Evolutionary conservation across 2,888 invertebrate species (phyloP).

Genomic region (Rhodophaea formosa): DNA sequence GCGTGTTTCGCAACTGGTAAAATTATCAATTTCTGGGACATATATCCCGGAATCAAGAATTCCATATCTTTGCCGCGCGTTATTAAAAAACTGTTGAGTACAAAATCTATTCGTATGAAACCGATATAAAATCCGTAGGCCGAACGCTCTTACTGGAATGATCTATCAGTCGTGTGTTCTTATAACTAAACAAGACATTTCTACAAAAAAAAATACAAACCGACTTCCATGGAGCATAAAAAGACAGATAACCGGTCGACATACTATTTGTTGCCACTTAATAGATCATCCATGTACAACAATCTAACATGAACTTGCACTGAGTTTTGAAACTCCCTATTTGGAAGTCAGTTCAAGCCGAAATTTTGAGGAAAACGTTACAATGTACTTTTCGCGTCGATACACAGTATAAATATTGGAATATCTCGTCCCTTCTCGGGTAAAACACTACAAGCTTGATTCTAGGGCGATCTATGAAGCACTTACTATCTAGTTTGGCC

Average conservation of each 20-base stretch:
- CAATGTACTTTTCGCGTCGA: conserved; percentile 21
- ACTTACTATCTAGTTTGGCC: conserved; percentile 55
- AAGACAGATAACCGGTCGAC: too few species aligned
- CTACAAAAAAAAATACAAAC: too few species aligned
- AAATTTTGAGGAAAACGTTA: not conserved
- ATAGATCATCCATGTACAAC: too few species aligned
- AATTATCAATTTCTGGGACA: too few species aligned
- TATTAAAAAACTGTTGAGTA: conserved; percentile 21
- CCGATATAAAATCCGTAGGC: conserved; percentile 12
- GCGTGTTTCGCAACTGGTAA: too few species aligned
- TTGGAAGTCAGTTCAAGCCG: not conserved
- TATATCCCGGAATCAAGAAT: too few species aligned
- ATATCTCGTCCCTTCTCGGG: conserved; percentile 35
- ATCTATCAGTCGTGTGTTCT: conserved; percentile 40
- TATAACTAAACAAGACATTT: conserved; percentile 30
- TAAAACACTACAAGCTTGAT: conserved; percentile 27
- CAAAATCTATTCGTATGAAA: conserved; percentile 20
- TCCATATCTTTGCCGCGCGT: not conserved
- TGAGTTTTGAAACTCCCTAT: too few species aligned
- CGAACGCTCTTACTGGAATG: conserved; percentile 36
- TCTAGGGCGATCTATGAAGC: conserved; percentile 34
- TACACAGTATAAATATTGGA: conserved; percentile 26
- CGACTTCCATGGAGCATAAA: too few species aligned
- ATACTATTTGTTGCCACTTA: too few species aligned
- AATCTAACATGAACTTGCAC: too few species aligned